Evolutionary conservation across 2,797 vertebrate genomes (phyloP), one percentile per base, ranked within the genome.

Genomic region (Furcifer pardalis): DNA sequence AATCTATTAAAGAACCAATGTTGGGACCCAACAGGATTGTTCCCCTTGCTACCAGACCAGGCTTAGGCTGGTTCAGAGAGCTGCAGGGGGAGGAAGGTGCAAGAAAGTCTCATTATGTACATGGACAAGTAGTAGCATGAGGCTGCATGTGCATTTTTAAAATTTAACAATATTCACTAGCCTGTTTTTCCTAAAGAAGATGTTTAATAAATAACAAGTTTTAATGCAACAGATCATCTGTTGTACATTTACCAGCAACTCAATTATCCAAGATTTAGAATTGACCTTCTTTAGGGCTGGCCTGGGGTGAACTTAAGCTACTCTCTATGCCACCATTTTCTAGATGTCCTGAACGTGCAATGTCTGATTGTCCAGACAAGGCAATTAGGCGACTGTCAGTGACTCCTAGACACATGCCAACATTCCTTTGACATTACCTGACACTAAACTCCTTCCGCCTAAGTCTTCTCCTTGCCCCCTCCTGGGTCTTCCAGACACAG

Each of bases 261-360:
- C 30, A 46, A 32, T 46, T 32, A 65, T 79, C 60, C 77, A 65
- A 79, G 42, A n/a, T 79, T 66, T 79, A 17, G 62, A 79, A 79
- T 23, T 42, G 40, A 2, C 35, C 23, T 40, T 77, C 15, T 62
- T 77, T 77, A 62, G 23, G 17, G 42, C 40, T 66, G 42, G 65
- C 42, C 62, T 65, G 30, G n/a, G 7, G 4, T 79, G 42, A 79
- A 66, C 62, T 46, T 46, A 23, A 19, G 19, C 1, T 78, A 30
- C 35, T 37, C 37, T 78, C 35, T 37, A 23, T 30, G 35, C 42
- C 10, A 44, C 40, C 37, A 17, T 13, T 32, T 23, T 65, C 40
- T 79, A 68, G 17, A 65, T 79, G 2, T 66, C 65, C 75, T 10
- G 52, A 76, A 76, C 7, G 10, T 59, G 49, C 35, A 56, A 8